phyloP scores from a whole-genome alignment of 2,888 invertebrate genomes.

The Archips xylosteana region DNA sequence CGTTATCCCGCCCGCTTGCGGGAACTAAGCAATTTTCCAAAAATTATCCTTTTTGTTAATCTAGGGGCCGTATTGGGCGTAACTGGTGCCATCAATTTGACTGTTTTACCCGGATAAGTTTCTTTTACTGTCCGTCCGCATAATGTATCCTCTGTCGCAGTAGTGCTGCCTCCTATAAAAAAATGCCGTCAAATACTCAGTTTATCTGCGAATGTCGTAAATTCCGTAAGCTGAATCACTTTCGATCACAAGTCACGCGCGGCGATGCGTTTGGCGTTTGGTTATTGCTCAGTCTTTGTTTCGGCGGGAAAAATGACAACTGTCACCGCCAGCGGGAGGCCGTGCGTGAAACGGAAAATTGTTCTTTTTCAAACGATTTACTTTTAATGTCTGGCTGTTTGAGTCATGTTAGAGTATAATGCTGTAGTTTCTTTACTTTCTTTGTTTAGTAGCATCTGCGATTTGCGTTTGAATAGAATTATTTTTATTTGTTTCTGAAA shows the following conservation, averaged over 20 bases:
- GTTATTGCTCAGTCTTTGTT: constrained; percentile 33
- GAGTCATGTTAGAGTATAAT: too few relatives aligned
- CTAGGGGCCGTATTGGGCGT: too few relatives aligned
- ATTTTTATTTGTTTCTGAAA: not conserved
- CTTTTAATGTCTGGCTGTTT: not conserved
- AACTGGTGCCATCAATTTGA: too few relatives aligned
- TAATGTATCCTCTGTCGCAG: too few relatives aligned
- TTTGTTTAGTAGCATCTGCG: not conserved
- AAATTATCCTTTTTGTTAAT: too few relatives aligned
- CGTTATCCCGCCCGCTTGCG: too few relatives aligned
- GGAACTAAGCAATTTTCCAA: too few relatives aligned
- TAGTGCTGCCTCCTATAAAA: too few relatives aligned
- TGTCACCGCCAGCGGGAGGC: constrained; percentile 61
- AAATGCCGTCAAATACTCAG: too few relatives aligned
- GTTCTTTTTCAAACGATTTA: constrained; percentile 18
- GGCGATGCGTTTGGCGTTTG: constrained; percentile 29
- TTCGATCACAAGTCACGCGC: constrained; percentile 30
- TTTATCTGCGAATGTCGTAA: not conserved
- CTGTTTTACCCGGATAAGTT: too few relatives aligned
- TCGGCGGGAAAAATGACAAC: constrained; percentile 52
- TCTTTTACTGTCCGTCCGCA: too few relatives aligned
- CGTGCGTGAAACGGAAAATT: constrained; percentile 44
- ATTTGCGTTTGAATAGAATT: not conserved
- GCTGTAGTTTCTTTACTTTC: not conserved
- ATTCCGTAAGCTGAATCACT: not conserved